Evolutionary conservation across 2,888 invertebrate species (phyloP), one percentile per base, ranked within the genome.

Genomic region (Scaptomyza polygonia): DNA sequence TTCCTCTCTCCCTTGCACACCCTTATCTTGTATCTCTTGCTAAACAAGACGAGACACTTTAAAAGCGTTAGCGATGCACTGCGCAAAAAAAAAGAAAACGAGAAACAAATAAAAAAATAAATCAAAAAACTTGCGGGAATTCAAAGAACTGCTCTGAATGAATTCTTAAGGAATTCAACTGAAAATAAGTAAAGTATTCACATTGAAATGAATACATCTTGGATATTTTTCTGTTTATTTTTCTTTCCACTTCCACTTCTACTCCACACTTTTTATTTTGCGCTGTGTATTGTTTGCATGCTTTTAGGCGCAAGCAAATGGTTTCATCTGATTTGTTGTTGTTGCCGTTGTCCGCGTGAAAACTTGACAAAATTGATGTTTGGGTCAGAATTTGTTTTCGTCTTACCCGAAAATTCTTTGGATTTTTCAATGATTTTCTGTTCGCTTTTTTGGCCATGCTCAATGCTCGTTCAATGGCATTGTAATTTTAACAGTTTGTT

Each of bases 321-420:
- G 29, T 65, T 61, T 48, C 72, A 52, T 56, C 48, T 65, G 77
- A 79, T 76, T 79, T 77, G 63, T 76, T 76, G 59, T 59, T 67
- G 71, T 54, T 27, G 71, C 75, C 67, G 62, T 67, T 67, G 71
- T 54, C 27, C 68, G 73, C 73, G 76, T 59, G 68, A 65, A 72
- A 67, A 78, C 72, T 77, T 77, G 80, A 79, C 72, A 77, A 79
- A 77, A 76, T 79, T 77, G 80, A 79, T 79, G 77, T 79, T 58
- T 39, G 39, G 39, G 69, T 61, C 69, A 77, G 77, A 77, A 76
- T 77, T 57, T 77, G 76, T 77, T 77, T 78, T 53, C 75, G 66
- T 72, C 51, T 52, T 62, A 67, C 59, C 49, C 21, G 21, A 56
- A 44, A 56, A 44, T 44, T 44, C 48, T 34, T 66, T 49, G 66